phyloP scores from a whole-genome alignment of 2,797 vertebrate genomes.

The Coreius guichenoti region DNA sequence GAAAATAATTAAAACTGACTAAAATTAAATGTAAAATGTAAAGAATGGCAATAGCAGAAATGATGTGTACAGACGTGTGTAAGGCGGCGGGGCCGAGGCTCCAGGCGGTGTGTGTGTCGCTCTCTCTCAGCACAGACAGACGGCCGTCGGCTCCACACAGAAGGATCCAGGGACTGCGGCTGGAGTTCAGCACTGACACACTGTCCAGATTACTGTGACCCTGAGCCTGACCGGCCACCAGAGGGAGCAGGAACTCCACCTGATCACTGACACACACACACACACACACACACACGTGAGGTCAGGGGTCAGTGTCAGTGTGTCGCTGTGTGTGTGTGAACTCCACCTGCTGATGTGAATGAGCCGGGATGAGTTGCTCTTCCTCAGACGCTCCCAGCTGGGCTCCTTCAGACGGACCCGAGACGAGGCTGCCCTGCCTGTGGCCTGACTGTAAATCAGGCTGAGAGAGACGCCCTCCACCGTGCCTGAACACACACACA shows the following conservation, averaged over 20 bases:
- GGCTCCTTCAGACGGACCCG: conserved; percentile 82
- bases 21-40: too few relatives aligned
- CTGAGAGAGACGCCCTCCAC: conserved; percentile 89
- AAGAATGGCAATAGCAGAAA: too few relatives aligned
- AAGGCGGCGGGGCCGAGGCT: conserved; percentile 67
- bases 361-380: conserved; percentile 83
- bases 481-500: conserved; percentile 78
- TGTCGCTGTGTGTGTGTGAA: not conserved
- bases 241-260: conserved; percentile 76
- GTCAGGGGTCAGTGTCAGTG: not conserved
- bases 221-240: conserved; percentile 73
- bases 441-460: conserved; percentile 87
- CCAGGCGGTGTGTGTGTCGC: conserved; percentile 71
- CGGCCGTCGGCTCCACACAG: conserved; percentile 70
- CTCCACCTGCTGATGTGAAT: conserved; percentile 91
- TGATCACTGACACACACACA: conserved; percentile 66
- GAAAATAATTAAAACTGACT: too few relatives aligned
- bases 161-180: conserved; percentile 76
- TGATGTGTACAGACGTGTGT: conserved; percentile 67
- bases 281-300: not conserved
- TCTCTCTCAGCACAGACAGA: conserved; percentile 73
- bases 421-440: conserved; percentile 75
- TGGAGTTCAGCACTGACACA: conserved; percentile 66
- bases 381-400: conserved; percentile 87
- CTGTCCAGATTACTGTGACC: conserved; percentile 75